phyloP scores from a whole-genome alignment of 2,797 vertebrate genomes.

The Scolopax rusticola region DNA sequence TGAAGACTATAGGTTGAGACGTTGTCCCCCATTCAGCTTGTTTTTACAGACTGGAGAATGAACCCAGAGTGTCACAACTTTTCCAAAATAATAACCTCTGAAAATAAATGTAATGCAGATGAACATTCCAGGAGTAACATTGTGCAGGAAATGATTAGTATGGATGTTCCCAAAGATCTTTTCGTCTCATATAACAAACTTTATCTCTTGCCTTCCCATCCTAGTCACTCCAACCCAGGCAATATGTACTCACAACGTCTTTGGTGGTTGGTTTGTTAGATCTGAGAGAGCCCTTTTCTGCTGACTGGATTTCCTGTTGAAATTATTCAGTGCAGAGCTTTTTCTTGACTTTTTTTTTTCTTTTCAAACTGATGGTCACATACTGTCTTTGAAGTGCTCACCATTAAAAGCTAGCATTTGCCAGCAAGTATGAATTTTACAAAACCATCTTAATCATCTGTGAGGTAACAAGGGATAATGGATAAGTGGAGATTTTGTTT shows the following conservation, averaged over 20 bases:
- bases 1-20: not conserved
- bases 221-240: not conserved
- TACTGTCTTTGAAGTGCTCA: not conserved
- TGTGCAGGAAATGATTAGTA: not conserved
- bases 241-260: not conserved
- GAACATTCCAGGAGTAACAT: not conserved
- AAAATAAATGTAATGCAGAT: not conserved
- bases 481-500: not conserved
- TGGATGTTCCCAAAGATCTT: not conserved
- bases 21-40: not conserved
- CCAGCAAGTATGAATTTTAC: not conserved
- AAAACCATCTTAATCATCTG: not conserved
- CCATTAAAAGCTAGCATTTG: not conserved
- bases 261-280: not conserved
- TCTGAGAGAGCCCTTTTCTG: not conserved
- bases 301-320: not conserved
- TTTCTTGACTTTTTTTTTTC: not conserved
- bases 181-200: not conserved
- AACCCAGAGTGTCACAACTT: not conserved
- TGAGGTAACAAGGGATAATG: not conserved
- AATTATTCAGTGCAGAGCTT: not conserved
- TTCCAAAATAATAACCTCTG: slow-evolving; percentile 6
- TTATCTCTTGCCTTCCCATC: not conserved
- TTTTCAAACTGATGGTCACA: not conserved
- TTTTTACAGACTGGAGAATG: not conserved